Conservation (phyloP, 2,113 vertebrate species). For the Embiotoca jacksoni region DNA sequence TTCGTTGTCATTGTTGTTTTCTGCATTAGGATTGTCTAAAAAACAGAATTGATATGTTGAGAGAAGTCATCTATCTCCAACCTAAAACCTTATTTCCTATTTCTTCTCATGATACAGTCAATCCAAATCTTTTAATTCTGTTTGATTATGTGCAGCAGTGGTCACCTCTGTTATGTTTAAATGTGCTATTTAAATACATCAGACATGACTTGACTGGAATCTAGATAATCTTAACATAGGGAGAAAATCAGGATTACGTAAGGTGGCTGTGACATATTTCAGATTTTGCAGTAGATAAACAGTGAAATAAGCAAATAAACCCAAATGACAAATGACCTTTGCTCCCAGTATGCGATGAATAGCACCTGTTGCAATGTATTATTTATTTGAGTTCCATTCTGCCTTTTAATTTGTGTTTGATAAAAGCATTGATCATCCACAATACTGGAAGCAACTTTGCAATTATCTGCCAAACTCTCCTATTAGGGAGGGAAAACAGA, state of each 20-base stretch:
- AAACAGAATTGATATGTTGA: neutral
- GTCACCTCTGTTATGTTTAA: neutral
- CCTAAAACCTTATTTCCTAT: no score
- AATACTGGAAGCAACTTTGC: conserved; percentile 55
- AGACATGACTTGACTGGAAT: no score
- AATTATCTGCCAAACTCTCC: conserved; percentile 70
- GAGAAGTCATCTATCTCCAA: neutral
- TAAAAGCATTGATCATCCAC: conserved; percentile 68
- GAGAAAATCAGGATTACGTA: neutral
- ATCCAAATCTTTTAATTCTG: no score
- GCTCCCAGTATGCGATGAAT: conserved; percentile 15
- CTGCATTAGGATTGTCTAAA: neutral
- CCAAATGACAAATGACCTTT: conserved; percentile 29
- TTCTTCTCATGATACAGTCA: no score
- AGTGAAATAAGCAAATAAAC: conserved; percentile 12
- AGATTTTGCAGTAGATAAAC: conserved; percentile 6
- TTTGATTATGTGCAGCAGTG: neutral
- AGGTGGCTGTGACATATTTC: neutral
- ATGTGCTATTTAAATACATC: neutral
- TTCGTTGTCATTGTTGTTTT: no score
- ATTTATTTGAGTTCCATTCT: conserved; percentile 47
- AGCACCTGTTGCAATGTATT: conserved; percentile 42
- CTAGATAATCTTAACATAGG: no score
- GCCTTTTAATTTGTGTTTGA: conserved; percentile 59
- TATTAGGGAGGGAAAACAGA: conserved; percentile 61